Evolutionary conservation across 2,797 vertebrate genomes (phyloP), one percentile per base, ranked within the genome.

Genomic region (Benthosema pterotum): DNA sequence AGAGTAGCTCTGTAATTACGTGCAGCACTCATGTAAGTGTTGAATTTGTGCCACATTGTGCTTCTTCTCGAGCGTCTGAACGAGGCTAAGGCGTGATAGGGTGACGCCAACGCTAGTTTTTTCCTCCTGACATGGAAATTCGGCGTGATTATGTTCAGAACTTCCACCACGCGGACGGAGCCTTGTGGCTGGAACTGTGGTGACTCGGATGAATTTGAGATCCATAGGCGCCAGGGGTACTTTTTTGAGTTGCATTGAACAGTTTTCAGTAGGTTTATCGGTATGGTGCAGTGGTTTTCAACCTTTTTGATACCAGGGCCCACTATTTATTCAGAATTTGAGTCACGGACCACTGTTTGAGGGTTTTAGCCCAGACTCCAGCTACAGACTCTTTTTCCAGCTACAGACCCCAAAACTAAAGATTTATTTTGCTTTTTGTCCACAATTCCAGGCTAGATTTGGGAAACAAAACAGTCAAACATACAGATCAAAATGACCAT

Each of bases 1-100:
- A 64, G 72, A 52, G 65, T 45, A 54, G 14, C 52, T 13, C 18
- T 57, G 16, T 63, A 77, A 79, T 73, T 15, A 60, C 53, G 28
- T 52, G 52, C 50, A 53, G n/a, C n/a, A n/a, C n/a, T n/a, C n/a
- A 64, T 69, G 71, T 64, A 15, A 67, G 42, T 32, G 51, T 57
- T 68, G 22, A 69, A 68, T 68, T 51, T 11, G 63, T 63, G 11
- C 53, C 32, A 16, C 65, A 32, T 65, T 57, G 8, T 67, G 14
- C 59, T n/a, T 51, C 5, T 65, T 22, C 57, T 19, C 38, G 11
- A 7, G 14, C 32, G 42, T 18, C 18, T 32, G 28, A n/a, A 25
- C 15, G 57, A 32, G n/a, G 38, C n/a, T n/a, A n/a, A 18, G 38
- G 32, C 25, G 12, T 5, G 16, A 54, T 17, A 47, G 45, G n/a